A percentile compares a stretch with the other conserved stretches of the same genome.
Conservation (phyloP, 2,797 vertebrate genomes). For the Vipera latastei region DNA sequence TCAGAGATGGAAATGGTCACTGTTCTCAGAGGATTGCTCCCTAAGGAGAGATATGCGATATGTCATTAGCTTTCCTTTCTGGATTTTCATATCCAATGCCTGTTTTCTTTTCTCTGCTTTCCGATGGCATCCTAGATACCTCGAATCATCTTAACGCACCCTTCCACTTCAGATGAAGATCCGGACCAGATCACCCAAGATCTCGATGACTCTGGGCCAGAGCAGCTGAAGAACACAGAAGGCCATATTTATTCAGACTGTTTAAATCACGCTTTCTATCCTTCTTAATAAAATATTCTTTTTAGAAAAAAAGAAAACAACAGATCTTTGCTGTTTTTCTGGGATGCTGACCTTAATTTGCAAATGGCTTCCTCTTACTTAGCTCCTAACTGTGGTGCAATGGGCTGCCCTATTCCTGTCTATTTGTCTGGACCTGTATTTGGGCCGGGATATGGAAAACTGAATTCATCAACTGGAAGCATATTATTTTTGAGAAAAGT, state of each 20-base stretch:
- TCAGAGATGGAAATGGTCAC: background rate
- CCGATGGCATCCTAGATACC: constrained; percentile 75
- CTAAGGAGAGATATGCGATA: background rate
- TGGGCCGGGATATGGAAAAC: background rate
- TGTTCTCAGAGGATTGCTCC: too few relatives aligned
- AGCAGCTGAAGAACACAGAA: constrained; percentile 59
- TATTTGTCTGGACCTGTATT: constrained; percentile 46
- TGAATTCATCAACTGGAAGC: constrained; percentile 9
- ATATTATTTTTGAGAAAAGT: constrained; percentile 19
- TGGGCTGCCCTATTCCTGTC: background rate
- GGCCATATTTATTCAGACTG: constrained; percentile 57
- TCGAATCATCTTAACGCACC: constrained; percentile 82
- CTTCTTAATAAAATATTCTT: constrained; percentile 62
- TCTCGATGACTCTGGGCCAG: constrained; percentile 56
- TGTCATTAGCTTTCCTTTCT: constrained; percentile 1
- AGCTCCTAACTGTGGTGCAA: background rate
- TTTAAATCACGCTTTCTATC: constrained; percentile 73
- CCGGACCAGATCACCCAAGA: constrained; percentile 72
- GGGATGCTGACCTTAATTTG: constrained; percentile 31
- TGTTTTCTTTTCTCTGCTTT: constrained; percentile 32
- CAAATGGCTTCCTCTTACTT: constrained; percentile 53
- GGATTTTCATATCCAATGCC: constrained; percentile 31
- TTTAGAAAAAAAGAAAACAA: background rate
- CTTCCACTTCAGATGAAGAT: constrained; percentile 86
- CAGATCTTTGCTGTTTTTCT: constrained; percentile 11